Conservation (phyloP, 2,888 invertebrate species). For the Nycteola revayana region DNA sequence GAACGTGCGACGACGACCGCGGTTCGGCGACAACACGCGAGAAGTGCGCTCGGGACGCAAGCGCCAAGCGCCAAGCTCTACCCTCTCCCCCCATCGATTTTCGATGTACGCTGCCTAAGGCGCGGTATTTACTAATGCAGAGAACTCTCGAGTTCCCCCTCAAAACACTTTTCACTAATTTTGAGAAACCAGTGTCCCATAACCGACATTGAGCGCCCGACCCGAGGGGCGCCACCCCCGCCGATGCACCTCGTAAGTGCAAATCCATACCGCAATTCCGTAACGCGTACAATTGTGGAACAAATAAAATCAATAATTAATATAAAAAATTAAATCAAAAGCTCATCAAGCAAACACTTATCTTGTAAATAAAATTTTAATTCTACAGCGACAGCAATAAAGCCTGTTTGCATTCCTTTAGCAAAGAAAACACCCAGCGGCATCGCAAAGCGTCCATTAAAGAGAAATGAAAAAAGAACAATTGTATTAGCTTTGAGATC, state of each 20-base stretch:
- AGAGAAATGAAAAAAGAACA: no score
- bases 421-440: no score
- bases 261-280: no score
- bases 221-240: constrained; percentile 20
- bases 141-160: constrained; percentile 58
- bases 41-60: constrained; percentile 46
- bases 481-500: no score
- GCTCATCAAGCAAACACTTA: no score
- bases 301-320: no score
- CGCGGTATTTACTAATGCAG: constrained; percentile 73
- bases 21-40: constrained; percentile 59
- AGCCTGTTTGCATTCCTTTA: no score
- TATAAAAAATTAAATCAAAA: no score
- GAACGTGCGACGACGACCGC: constrained; percentile 61
- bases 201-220: constrained; percentile 20
- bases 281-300: no score
- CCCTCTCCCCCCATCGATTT: constrained; percentile 71
- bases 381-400: background rate
- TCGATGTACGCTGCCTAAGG: constrained; percentile 60
- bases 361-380: no score
- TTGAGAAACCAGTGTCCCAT: constrained; percentile 35
- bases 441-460: no score
- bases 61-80: constrained; percentile 58
- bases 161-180: constrained; percentile 58
- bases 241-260: constrained; percentile 1